These are phyloP conservation scores for Gallinago media DNA, from an alignment of 2,113 vertebrate genomes.

Conservation along the genomic window DNA sequence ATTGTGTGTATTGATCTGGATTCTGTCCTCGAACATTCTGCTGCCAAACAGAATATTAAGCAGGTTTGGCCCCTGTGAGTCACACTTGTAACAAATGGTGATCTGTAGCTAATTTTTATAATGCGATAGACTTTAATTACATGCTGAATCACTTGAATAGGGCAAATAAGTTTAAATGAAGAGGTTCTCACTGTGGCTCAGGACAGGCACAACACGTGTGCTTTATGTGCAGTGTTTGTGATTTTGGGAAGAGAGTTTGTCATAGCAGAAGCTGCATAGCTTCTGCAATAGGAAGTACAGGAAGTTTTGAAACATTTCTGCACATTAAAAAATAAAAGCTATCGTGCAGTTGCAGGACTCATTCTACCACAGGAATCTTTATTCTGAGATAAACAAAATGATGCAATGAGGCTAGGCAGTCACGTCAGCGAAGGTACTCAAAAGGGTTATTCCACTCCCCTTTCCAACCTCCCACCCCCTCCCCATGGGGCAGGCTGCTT, in stretches of 20 bases:
- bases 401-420: background rate
- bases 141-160: background rate
- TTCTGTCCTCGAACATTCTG: background rate
- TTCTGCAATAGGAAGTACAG: background rate
- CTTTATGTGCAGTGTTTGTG: background rate
- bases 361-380: background rate
- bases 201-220: background rate
- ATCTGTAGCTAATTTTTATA: conserved; percentile 43
- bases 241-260: background rate
- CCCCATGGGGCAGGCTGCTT: background rate
- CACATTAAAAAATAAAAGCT: background rate
- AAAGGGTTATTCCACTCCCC: background rate
- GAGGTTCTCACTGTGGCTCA: background rate
- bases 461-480: background rate
- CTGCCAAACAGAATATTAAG: conserved; percentile 44
- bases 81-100: conserved; percentile 15
- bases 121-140: background rate
- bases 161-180: conserved; percentile 38
- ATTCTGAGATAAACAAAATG: background rate
- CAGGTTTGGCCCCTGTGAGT: conserved; percentile 49
- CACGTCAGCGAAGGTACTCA: background rate
- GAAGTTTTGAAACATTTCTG: background rate
- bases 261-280: background rate
- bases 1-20: background rate
- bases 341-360: background rate